Conservation (phyloP, 2,797 vertebrate genomes). For the Cyclura pinguis region DNA sequence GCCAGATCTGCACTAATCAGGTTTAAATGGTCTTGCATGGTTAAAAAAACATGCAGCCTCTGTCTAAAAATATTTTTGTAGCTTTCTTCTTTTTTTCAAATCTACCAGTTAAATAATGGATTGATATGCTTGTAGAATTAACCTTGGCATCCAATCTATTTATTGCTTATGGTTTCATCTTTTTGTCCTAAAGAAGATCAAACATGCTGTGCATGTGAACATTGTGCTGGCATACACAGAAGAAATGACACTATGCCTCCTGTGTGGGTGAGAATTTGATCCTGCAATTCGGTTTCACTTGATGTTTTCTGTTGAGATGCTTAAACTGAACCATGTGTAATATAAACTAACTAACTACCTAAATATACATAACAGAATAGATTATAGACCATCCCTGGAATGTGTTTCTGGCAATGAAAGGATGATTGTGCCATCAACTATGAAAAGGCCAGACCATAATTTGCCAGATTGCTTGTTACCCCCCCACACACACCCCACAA, state of each 20-base stretch:
- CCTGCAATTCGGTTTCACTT: slow-evolving; percentile 22
- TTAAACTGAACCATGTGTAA: background rate
- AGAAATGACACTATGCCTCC: background rate
- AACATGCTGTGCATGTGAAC: slow-evolving; percentile 24
- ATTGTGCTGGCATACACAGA: background rate
- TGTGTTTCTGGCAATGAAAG: background rate
- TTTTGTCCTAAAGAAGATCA: slow-evolving; percentile 45
- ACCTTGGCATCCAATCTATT: slow-evolving; percentile 57
- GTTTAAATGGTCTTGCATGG: slow-evolving; percentile 44
- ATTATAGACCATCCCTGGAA: background rate
- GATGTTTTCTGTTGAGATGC: background rate
- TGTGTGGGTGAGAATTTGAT: background rate
- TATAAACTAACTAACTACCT: background rate
- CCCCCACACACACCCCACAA: too few relatives aligned
- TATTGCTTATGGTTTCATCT: slow-evolving; percentile 48
- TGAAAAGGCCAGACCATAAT: background rate
- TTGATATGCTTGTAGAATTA: slow-evolving; percentile 36
- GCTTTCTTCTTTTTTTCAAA: too few relatives aligned
- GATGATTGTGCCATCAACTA: background rate
- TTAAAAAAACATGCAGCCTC: slow-evolving; percentile 53
- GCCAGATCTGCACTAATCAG: slow-evolving; percentile 58
- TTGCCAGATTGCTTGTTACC: background rate
- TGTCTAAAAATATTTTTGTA: slow-evolving; percentile 37
- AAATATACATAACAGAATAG: too few relatives aligned
- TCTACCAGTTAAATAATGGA: slow-evolving; percentile 38